These are phyloP conservation scores for Mormyrus hasselquistii DNA, from an alignment of 2,797 vertebrate species.

Conservation along the genomic window DNA sequence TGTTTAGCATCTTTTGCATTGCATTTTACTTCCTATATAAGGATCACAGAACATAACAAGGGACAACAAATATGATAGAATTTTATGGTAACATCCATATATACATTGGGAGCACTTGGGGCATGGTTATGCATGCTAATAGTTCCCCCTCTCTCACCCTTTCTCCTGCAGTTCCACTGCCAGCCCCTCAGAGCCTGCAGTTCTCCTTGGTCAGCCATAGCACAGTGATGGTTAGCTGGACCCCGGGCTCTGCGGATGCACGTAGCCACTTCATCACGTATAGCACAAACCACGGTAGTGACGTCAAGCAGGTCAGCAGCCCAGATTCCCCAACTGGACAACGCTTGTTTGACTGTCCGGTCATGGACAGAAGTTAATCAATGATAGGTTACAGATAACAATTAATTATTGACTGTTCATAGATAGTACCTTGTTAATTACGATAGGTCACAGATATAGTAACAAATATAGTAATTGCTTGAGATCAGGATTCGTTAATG, in stretches of 20 bases:
- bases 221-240: conserved; percentile 74
- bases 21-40: not conserved
- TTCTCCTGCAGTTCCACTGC: conserved; percentile 60
- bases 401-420: not conserved
- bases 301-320: conserved; percentile 66
- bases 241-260: conserved; percentile 46
- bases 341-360: not conserved
- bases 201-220: conserved; percentile 79
- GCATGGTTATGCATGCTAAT: not conserved
- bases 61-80: not conserved
- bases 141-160: not conserved
- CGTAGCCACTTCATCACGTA: conserved; percentile 69
- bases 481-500: not conserved
- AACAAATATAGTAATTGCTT: not conserved
- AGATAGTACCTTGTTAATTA: not conserved
- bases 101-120: not conserved
- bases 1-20: not conserved
- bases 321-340: not conserved
- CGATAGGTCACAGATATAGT: not conserved
- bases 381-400: not conserved
- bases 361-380: not conserved
- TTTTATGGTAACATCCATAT: not conserved
- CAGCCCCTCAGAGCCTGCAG: conserved; percentile 58
- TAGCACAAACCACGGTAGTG: conserved; percentile 72
- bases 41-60: not conserved